Conservation (phyloP, 2,113 vertebrate species). For the Notechis scutatus region DNA sequence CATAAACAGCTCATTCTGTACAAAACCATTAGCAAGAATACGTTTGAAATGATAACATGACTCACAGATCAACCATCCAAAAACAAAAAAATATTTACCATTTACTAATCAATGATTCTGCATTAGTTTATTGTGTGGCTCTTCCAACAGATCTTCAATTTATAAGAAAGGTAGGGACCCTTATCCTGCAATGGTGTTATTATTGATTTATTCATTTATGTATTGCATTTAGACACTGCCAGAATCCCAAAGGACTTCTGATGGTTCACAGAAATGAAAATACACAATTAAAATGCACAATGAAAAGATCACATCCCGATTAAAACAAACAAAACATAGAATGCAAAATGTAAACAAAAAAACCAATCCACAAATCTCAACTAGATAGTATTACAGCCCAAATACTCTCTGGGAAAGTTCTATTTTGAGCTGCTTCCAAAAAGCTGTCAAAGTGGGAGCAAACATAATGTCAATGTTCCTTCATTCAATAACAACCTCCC, state of each 20-base stretch:
- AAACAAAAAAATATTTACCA: conserved; percentile 14
- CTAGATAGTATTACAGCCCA: background rate
- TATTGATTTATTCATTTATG: background rate
- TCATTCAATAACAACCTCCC: background rate
- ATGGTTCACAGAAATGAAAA: background rate
- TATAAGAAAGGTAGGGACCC: background rate
- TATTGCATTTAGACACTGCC: background rate
- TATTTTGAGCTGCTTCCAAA: background rate
- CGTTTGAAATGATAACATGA: background rate
- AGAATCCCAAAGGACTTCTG: background rate
- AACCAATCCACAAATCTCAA: background rate
- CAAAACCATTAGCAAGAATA: background rate
- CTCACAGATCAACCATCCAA: background rate
- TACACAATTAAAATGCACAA: background rate
- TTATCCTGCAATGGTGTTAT: background rate
- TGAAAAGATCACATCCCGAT: background rate
- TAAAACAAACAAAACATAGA: background rate
- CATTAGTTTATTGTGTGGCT: conserved; percentile 6
- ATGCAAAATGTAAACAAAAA: background rate
- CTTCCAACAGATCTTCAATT: conserved; percentile 6
- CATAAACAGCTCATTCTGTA: background rate
- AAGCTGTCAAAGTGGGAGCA: background rate
- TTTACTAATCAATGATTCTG: background rate
- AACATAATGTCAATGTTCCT: background rate
- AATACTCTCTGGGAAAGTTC: background rate